Conservation (phyloP, 2,888 invertebrate genomes). For the Campoplex capitator region DNA sequence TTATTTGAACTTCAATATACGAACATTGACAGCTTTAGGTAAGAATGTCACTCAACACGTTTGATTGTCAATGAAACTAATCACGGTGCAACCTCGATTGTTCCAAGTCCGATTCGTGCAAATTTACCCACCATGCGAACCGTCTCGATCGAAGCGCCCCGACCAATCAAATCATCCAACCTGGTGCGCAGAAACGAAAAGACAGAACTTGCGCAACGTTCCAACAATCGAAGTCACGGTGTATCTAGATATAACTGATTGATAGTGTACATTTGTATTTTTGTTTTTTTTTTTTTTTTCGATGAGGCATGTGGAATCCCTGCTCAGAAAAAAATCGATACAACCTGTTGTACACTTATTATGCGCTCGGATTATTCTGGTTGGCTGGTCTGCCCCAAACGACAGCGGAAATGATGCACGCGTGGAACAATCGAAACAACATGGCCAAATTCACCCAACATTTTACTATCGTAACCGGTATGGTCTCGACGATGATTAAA, state of each 20-base stretch:
- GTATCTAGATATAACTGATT: too few relatives aligned
- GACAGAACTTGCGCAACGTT: too few relatives aligned
- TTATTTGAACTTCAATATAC: constrained; percentile 61
- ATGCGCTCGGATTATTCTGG: constrained; percentile 54
- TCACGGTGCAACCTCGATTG: too few relatives aligned
- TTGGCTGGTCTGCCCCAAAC: constrained; percentile 60
- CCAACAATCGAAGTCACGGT: too few relatives aligned
- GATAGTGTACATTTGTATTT: not conserved
- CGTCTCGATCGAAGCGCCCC: too few relatives aligned
- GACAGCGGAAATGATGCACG: constrained; percentile 35
- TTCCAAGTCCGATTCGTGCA: too few relatives aligned
- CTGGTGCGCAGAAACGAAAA: too few relatives aligned
- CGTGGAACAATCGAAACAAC: constrained; percentile 56
- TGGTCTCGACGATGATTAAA: constrained; percentile 58
- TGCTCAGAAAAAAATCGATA: constrained; percentile 8
- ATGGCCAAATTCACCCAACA: constrained; percentile 54
- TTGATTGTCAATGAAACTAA: not conserved
- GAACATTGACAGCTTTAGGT: constrained; percentile 52
- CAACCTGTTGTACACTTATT: constrained; percentile 44
- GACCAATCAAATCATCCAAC: too few relatives aligned
- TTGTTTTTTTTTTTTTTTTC: not conserved
- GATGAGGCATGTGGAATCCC: constrained; percentile 64
- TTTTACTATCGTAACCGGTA: constrained; percentile 58
- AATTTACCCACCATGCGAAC: too few relatives aligned
- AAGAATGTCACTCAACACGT: not conserved